phyloP scores from a whole-genome alignment of 2,113 vertebrate genomes.

The Xenotilapia caudafasciata region DNA sequence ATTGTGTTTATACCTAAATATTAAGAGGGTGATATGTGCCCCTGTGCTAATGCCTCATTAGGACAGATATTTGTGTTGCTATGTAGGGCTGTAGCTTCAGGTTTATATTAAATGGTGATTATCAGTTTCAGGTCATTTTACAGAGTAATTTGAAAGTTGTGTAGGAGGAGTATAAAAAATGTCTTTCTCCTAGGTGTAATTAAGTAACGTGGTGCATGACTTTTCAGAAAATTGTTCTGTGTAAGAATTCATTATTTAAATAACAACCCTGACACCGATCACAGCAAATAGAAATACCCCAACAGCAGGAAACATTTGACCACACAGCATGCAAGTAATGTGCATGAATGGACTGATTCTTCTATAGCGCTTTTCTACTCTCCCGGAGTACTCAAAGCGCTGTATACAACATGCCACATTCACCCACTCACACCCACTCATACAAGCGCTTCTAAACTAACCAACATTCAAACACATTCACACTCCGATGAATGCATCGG shows the following conservation, averaged over 20 bases:
- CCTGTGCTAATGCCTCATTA: not conserved
- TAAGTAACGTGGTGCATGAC: not conserved
- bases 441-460: not conserved
- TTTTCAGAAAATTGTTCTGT: not conserved
- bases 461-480: not conserved
- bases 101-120: not conserved
- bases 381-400: not conserved
- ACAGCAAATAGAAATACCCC: not conserved
- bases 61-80: not conserved
- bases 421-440: not conserved
- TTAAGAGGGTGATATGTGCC: not conserved
- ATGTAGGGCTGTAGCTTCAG: not conserved
- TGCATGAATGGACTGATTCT: not conserved
- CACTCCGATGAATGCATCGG: not conserved
- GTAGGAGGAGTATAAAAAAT: not conserved
- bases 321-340: not conserved
- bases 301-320: not conserved
- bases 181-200: not conserved
- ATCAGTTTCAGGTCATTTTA: not conserved
- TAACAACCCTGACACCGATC: not conserved
- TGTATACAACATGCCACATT: not conserved
- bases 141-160: not conserved
- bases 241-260: not conserved
- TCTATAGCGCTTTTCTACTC: not conserved
- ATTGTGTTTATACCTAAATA: not conserved